phyloP scores from a whole-genome alignment of 2,888 invertebrate genomes.

The Clepsis dumicolana region DNA sequence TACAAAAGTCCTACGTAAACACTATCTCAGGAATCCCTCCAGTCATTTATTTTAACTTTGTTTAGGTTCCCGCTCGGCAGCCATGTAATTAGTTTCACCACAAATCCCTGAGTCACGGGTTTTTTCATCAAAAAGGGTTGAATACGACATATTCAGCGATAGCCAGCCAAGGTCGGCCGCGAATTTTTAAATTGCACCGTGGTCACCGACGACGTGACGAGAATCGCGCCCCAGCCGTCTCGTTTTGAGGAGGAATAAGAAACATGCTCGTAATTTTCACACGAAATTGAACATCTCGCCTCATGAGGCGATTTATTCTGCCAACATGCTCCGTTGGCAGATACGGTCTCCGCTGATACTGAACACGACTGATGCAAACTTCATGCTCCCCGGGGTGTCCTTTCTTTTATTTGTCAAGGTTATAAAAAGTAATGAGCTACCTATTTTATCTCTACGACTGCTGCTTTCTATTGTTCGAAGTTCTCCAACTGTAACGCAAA shows the following conservation, averaged over 20 bases:
- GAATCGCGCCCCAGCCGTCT: conserved; percentile 62
- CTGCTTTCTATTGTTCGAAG: conserved; percentile 64
- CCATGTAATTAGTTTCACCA: conserved; percentile 52
- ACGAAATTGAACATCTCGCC: conserved; percentile 73
- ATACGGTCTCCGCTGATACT: conserved; percentile 65
- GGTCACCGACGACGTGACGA: conserved; percentile 67
- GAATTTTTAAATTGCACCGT: conserved; percentile 68
- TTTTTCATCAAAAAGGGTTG: conserved; percentile 55
- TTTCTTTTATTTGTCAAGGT: conserved; percentile 72
- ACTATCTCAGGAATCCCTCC: background rate
- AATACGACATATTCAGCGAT: conserved; percentile 41
- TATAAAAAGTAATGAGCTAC: conserved; percentile 76
- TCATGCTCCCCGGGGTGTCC: conserved; percentile 61
- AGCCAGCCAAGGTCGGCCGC: conserved; percentile 55
- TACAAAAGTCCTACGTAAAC: conserved; percentile 21
- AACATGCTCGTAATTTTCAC: conserved; percentile 72
- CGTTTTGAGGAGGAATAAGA: conserved; percentile 56
- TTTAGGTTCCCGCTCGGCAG: conserved; percentile 26
- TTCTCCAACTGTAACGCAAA: conserved; percentile 54
- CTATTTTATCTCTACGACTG: conserved; percentile 68
- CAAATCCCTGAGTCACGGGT: conserved; percentile 53
- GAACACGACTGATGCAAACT: conserved; percentile 64
- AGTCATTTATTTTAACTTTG: conserved; percentile 25
- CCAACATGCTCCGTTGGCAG: conserved; percentile 66
- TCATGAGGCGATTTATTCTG: conserved; percentile 73